Evolutionary conservation across 2,113 vertebrate genomes (phyloP).

Genomic region (Seriola dumerili): DNA sequence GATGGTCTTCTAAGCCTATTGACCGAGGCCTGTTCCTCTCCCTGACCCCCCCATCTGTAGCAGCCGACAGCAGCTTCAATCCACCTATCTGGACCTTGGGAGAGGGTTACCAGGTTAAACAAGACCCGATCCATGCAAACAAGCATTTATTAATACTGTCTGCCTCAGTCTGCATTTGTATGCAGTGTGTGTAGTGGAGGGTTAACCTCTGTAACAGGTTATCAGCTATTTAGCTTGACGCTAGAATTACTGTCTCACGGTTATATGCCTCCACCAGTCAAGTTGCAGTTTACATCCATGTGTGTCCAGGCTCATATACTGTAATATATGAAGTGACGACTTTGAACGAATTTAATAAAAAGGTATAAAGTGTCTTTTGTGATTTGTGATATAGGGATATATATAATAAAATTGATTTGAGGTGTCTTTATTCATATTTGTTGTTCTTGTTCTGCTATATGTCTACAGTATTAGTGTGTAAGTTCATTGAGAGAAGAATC

Average conservation of each 20-base stretch:
- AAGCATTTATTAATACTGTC: conserved; percentile 59
- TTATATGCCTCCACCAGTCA: neutral
- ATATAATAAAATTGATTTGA: neutral
- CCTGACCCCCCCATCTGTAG: conserved; percentile 77
- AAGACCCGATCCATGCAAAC: conserved; percentile 68
- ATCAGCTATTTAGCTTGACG: conserved; percentile 24
- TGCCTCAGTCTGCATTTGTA: conserved; percentile 36
- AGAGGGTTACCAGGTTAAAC: conserved; percentile 76
- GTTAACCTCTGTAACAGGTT: conserved; percentile 24
- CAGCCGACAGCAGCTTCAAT: conserved; percentile 63
- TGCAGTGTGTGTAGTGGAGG: conserved; percentile 13
- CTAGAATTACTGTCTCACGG: neutral
- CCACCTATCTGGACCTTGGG: conserved; percentile 55
- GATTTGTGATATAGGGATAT: neutral
- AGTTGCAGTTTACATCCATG: neutral
- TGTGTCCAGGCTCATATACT: too few species aligned
- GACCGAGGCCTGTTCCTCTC: conserved; percentile 75
- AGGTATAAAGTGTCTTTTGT: too few species aligned
- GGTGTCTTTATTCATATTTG: neutral
- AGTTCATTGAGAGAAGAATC: neutral
- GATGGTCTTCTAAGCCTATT: conserved; percentile 85
- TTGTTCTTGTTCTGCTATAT: neutral
- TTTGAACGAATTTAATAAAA: too few species aligned
- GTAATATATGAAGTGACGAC: too few species aligned
- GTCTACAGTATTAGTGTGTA: neutral